Conservation (phyloP, 2,888 invertebrate genomes). For the Xylota sylvarum region DNA sequence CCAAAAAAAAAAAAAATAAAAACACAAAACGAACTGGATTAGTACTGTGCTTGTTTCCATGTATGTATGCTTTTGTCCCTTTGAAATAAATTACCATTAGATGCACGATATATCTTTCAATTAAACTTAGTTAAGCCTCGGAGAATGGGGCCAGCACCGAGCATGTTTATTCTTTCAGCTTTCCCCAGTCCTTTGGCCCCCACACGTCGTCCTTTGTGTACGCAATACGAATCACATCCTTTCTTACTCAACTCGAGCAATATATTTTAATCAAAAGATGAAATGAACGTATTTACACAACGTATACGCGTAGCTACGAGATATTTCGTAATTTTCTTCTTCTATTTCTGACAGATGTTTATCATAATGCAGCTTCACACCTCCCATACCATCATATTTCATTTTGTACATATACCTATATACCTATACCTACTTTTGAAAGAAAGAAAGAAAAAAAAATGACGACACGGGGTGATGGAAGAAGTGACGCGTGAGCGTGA, state of each 20-base stretch:
- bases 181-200: neutral
- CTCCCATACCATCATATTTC: neutral
- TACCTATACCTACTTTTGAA: neutral
- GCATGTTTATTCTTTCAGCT: slow-evolving; percentile 12
- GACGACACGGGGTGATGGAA: neutral
- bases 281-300: slow-evolving; percentile 60
- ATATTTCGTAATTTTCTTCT: slow-evolving; percentile 70
- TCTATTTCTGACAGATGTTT: slow-evolving; percentile 69
- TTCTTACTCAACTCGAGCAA: slow-evolving; percentile 72
- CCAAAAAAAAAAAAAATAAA: slow-evolving; percentile 4
- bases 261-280: slow-evolving; percentile 76
- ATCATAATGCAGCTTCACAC: slow-evolving; percentile 63
- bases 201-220: slow-evolving; percentile 6
- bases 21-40: slow-evolving; percentile 38
- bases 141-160: slow-evolving; percentile 27
- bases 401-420: neutral
- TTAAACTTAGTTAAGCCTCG: slow-evolving; percentile 57
- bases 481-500: slow-evolving; percentile 69
- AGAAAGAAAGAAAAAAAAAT: neutral
- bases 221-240: slow-evolving; percentile 64
- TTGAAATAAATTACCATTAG: slow-evolving; percentile 73
- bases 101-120: slow-evolving; percentile 71
- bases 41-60: slow-evolving; percentile 17
- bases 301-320: slow-evolving; percentile 27
- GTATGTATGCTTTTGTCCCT: slow-evolving; percentile 52